Conservation (phyloP, 2,888 invertebrate species). For the Byasa hedistus region DNA sequence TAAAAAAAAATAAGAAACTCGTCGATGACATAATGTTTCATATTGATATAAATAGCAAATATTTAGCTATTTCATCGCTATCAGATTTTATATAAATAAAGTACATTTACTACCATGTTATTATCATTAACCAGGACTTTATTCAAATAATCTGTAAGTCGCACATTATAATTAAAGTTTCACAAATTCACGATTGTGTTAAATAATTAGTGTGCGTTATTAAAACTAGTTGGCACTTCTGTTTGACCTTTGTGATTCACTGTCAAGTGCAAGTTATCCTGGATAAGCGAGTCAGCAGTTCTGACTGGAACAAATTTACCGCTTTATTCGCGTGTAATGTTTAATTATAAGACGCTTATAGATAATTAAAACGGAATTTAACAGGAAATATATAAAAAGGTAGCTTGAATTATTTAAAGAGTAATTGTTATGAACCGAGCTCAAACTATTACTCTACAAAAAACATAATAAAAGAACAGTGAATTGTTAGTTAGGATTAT, state of each 20-base stretch:
- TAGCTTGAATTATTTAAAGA: too few species aligned
- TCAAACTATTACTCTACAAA: too few species aligned
- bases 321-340: neutral
- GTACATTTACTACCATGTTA: neutral
- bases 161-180: neutral
- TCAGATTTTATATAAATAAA: too few species aligned
- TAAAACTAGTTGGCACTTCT: neutral
- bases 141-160: neutral
- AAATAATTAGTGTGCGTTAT: neutral
- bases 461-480: too few species aligned
- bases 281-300: conserved; percentile 34
- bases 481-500: too few species aligned
- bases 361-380: neutral
- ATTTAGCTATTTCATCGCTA: too few species aligned
- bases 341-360: neutral
- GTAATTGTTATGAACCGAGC: too few species aligned
- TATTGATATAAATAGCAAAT: too few species aligned
- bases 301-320: conserved; percentile 2
- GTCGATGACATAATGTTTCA: too few species aligned
- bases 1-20: too few species aligned
- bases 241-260: conserved; percentile 22
- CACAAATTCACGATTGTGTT: neutral
- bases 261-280: conserved; percentile 21
- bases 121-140: neutral
- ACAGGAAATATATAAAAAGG: neutral